Evolutionary conservation across 2,113 vertebrate species (phyloP).

Genomic region (Anolis carolinensis): DNA sequence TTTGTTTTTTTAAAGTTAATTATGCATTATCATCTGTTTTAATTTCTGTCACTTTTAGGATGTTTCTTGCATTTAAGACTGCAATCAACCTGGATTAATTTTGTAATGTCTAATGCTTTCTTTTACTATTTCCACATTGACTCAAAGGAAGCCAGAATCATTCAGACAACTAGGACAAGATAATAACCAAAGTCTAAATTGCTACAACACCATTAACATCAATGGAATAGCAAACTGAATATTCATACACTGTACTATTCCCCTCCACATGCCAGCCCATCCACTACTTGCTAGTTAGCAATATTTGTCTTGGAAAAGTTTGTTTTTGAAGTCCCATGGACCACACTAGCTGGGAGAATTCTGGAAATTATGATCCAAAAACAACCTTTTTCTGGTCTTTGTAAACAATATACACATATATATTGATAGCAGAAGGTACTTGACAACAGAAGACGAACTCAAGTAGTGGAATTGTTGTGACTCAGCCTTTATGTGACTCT

Average conservation of each 20-base stretch:
- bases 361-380: no score
- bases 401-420: rapidly evolving
- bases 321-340: no score
- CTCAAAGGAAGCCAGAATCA: not conserved
- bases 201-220: slow-evolving; percentile 7
- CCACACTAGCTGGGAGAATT: no score
- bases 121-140: slow-evolving; percentile 19
- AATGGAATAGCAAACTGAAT: slow-evolving; percentile 20
- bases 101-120: not conserved
- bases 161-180: not conserved
- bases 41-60: not conserved
- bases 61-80: not conserved
- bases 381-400: not conserved
- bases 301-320: rapidly evolving
- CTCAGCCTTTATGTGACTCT: no score
- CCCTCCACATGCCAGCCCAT: not conserved
- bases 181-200: slow-evolving; percentile 5
- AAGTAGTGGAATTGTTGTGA: no score
- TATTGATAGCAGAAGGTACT: not conserved
- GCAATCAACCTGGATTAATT: not conserved
- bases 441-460: no score
- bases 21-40: not conserved
- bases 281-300: rapidly evolving
- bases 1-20: not conserved
- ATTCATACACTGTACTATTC: rapidly evolving